Conservation (phyloP, 2,113 vertebrate species). For the Martes martes region DNA sequence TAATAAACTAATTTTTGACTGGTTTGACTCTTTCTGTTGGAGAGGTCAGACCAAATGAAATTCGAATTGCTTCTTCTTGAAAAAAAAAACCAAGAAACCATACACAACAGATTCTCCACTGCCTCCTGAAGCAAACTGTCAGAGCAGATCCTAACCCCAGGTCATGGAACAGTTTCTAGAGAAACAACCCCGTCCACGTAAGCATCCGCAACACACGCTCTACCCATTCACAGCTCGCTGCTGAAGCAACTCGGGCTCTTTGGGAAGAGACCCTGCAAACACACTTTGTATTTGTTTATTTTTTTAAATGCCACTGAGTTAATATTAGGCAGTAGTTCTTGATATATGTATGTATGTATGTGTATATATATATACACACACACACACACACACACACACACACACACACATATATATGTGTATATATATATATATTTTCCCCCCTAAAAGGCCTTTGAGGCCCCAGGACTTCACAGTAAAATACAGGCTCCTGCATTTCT, state of each 20-base stretch:
- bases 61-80: not conserved
- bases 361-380: no score
- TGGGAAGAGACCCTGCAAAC: not conserved
- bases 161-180: not conserved
- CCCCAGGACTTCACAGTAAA: not conserved
- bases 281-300: not conserved
- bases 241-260: not conserved
- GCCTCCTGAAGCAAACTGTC: not conserved
- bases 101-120: not conserved
- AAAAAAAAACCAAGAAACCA: not conserved
- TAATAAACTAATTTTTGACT: not conserved
- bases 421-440: not conserved
- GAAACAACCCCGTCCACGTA: accelerated
- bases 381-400: no score
- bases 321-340: not conserved
- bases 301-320: not conserved
- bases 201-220: accelerated
- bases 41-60: not conserved
- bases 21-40: not conserved
- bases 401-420: no score
- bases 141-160: not conserved
- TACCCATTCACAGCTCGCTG: not conserved
- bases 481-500: not conserved
- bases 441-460: not conserved
- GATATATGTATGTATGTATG: no score